Conservation (phyloP, 2,888 invertebrate genomes). For the Noctua pronuba region DNA sequence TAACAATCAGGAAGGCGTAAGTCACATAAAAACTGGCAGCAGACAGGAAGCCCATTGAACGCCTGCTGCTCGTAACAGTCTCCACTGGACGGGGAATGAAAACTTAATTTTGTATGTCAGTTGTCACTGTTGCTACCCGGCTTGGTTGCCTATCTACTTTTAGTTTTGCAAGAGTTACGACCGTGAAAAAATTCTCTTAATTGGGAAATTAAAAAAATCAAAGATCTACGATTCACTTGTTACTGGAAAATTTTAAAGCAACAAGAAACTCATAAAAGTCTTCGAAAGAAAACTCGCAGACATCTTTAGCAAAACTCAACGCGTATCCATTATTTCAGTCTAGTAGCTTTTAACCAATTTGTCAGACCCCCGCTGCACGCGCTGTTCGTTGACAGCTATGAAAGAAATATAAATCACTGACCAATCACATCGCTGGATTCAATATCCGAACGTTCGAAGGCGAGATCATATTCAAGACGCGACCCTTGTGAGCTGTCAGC, state of each 20-base stretch:
- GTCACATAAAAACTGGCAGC: conserved; percentile 58
- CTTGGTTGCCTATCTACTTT: conserved; percentile 1
- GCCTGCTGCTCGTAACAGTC: conserved; percentile 48
- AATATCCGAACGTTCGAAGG: conserved; percentile 47
- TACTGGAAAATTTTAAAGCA: background rate
- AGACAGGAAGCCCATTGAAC: conserved; percentile 61
- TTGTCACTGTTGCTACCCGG: conserved; percentile 51
- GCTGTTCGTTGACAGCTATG: conserved; percentile 24
- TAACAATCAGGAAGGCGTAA: conserved; percentile 63
- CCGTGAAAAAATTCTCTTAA: too few relatives aligned
- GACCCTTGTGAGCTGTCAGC: conserved; percentile 61
- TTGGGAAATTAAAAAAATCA: background rate
- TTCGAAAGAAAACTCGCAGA: background rate
- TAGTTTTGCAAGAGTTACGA: background rate
- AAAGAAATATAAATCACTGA: conserved; percentile 57
- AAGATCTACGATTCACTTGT: background rate
- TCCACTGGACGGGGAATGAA: conserved; percentile 47
- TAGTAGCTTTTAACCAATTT: conserved; percentile 43
- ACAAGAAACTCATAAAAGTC: background rate
- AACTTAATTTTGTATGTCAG: conserved; percentile 52
- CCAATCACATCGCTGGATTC: conserved; percentile 46
- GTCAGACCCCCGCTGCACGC: conserved; percentile 5
- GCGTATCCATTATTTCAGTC: conserved; percentile 21
- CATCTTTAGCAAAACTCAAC: background rate
- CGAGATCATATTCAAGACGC: conserved; percentile 53